Percentiles rank a stretch among this genome's conserved stretches.
Conservation (phyloP, 2,113 vertebrate genomes). For the Lepus europaeus region DNA sequence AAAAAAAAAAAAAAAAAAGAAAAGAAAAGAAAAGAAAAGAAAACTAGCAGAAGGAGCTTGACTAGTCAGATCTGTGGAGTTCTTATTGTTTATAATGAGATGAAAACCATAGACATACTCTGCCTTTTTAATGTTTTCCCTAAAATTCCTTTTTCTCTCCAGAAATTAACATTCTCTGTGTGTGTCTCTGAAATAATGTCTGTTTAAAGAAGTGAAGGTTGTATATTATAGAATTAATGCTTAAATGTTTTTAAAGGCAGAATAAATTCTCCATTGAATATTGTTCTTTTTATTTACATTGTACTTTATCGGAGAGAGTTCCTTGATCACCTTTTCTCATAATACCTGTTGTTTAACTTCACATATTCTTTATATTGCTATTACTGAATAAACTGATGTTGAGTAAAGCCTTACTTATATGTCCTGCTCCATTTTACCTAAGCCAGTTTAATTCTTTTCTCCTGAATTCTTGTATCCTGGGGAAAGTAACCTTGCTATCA, state of each 20-base stretch:
- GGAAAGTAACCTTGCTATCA: slow-evolving; percentile 52
- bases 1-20: too few relatives aligned
- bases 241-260: slow-evolving; percentile 41
- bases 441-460: slow-evolving; percentile 40
- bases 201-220: slow-evolving; percentile 48
- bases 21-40: too few relatives aligned
- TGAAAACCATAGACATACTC: neutral
- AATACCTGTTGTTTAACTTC: slow-evolving; percentile 56
- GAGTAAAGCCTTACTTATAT: slow-evolving; percentile 30
- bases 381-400: slow-evolving; percentile 40
- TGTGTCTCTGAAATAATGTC: slow-evolving; percentile 32
- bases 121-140: neutral
- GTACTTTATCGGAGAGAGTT: neutral
- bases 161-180: neutral
- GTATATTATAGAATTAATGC: slow-evolving; percentile 34
- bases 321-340: slow-evolving; percentile 20
- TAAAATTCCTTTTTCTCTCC: neutral
- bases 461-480: slow-evolving; percentile 43
- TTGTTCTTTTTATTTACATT: slow-evolving; percentile 58
- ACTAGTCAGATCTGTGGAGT: neutral
- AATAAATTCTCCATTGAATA: slow-evolving; percentile 26
- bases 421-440: slow-evolving; percentile 24
- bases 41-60: neutral
- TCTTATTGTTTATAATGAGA: neutral
- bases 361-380: slow-evolving; percentile 66